Evolutionary conservation across 2,113 vertebrate species (phyloP).

Genomic region (Seriola dumerili): DNA sequence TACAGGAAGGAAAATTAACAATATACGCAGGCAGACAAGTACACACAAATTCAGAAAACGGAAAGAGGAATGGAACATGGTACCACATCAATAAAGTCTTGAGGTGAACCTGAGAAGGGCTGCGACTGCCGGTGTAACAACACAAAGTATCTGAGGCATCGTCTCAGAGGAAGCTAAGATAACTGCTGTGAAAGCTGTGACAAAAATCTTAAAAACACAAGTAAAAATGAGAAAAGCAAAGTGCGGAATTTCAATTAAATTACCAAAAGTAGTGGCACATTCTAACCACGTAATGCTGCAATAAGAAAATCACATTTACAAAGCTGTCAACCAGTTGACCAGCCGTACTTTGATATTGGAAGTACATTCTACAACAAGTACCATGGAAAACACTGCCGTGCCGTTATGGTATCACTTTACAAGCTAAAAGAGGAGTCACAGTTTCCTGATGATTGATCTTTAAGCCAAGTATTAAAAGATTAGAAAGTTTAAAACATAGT

Average conservation of each 20-base stretch:
- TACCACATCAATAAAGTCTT: constrained; percentile 59
- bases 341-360: constrained; percentile 33
- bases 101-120: constrained; percentile 39
- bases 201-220: constrained; percentile 4
- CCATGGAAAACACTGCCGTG: constrained; percentile 38
- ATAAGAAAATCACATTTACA: constrained; percentile 60
- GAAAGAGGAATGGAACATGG: constrained; percentile 44
- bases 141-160: constrained; percentile 32
- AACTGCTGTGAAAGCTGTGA: constrained; percentile 27
- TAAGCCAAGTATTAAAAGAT: constrained; percentile 35
- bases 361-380: constrained; percentile 57
- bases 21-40: constrained; percentile 44
- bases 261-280: constrained; percentile 67
- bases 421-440: constrained; percentile 56
- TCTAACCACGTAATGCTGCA: constrained; percentile 53
- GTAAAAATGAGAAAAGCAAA: constrained; percentile 56
- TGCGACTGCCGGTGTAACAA: constrained; percentile 40
- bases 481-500: constrained; percentile 3
- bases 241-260: constrained; percentile 70
- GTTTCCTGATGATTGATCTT: constrained; percentile 54
- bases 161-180: constrained; percentile 41
- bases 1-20: constrained; percentile 57
- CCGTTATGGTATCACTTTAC: constrained; percentile 33
- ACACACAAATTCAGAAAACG: constrained; percentile 56
- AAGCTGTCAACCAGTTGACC: constrained; percentile 41